phyloP scores from a whole-genome alignment of 2,797 vertebrate species.

The Pantherophis vulpinus region DNA sequence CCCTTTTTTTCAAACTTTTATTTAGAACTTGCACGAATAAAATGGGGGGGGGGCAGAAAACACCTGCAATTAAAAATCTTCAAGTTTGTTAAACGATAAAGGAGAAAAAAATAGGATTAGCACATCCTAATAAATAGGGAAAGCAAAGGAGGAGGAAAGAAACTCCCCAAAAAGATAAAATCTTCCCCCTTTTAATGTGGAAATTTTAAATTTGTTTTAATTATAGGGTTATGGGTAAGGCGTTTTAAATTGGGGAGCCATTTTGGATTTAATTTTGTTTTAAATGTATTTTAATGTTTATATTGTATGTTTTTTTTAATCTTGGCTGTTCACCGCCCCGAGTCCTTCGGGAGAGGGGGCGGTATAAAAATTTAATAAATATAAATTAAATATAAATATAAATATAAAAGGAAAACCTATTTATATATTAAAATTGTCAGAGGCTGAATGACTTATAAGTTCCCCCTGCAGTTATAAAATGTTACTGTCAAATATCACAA shows the following conservation, averaged over 20 bases:
- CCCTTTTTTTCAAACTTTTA: not conserved
- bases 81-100: not conserved
- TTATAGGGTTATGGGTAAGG: no score
- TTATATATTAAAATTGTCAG: not conserved
- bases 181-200: no score
- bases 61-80: not conserved
- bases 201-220: no score
- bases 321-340: no score
- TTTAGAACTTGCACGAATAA: not conserved
- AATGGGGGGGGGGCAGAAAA: not conserved
- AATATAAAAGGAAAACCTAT: not conserved
- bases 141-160: not conserved
- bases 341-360: no score
- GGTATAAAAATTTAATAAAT: no score
- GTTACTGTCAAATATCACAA: not conserved
- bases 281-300: no score
- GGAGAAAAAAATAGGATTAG: not conserved
- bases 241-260: no score
- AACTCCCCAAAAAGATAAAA: not conserved
- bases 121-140: not conserved
- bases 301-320: no score
- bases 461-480: not conserved
- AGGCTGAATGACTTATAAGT: not conserved
- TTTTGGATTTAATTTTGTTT: no score
- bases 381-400: no score